Evolutionary conservation across 2,797 vertebrate species (phyloP), one percentile per base, ranked within the genome.

Genomic region (Neoniphon sammara): DNA sequence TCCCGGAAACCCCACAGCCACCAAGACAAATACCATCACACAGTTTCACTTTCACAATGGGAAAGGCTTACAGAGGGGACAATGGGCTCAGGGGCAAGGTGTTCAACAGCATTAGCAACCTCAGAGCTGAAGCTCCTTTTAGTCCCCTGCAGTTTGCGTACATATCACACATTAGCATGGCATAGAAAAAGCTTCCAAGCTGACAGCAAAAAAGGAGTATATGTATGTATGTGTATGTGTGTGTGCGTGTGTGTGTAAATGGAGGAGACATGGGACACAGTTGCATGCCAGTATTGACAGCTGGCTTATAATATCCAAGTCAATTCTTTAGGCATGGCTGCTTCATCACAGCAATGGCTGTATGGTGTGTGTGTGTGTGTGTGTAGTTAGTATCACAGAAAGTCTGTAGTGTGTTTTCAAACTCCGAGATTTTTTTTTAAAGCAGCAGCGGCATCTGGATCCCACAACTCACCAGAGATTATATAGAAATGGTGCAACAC

Each of bases 121-220:
- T 93, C 87, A 82, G 75, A 83, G 82, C 58, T 70, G 71, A 87
- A 83, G 71, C 80, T 85, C 83, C 85, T 90, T 84, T 84, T 90
- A 83, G 84, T 89, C 90, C 82, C 90, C 86, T 88, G 89, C 87
- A 83, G 73, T 74, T 91, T 85, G 89, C 88, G 84, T 92, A 93
- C 92, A 88, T 83, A 93, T 91, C 90, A 94, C 91, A 93, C 89
- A 91, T 90, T 91, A 93, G 92, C 89, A 88, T 91, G 88, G 91
- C 85, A 89, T 91, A 94, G 87, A 92, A 92, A 85, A 90, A 90
- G 91, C 91, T 91, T 92, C 84, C 87, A 90, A 88, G 85, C 89
- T 70, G 88, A 92, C 88, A 87, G 89, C 89, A 89, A 56, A 84
- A 78, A 78, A 85, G 77, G 82, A 86, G 84, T 82, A 82, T 83